Percentiles rank a stretch among this genome's conserved stretches.
Conservation (phyloP, 2,888 invertebrate genomes). For the Volucella zonaria region DNA sequence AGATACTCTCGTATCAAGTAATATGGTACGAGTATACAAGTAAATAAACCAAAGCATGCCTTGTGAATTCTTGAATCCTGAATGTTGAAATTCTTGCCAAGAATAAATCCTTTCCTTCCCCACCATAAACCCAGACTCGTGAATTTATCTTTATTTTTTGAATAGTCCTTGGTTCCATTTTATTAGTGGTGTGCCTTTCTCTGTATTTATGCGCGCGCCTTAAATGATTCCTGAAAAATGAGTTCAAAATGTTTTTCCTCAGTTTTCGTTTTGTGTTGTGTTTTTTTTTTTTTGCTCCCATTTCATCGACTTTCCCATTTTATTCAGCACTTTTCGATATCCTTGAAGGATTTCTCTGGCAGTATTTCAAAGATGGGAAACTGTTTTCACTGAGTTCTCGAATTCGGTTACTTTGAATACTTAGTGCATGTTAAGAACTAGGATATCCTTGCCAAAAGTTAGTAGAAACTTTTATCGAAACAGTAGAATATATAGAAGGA, state of each 20-base stretch:
- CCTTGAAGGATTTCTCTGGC: slow-evolving; percentile 49
- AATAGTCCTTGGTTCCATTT: not conserved
- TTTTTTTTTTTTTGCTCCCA: not conserved
- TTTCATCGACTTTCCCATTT: not conserved
- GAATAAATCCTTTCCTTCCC: no score
- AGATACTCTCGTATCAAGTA: no score
- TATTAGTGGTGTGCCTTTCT: not conserved
- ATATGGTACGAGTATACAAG: no score
- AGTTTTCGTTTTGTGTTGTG: not conserved
- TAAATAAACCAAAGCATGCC: no score
- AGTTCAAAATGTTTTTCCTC: slow-evolving; percentile 32
- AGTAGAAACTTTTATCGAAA: slow-evolving; percentile 11
- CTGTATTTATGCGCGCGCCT: slow-evolving; percentile 7
- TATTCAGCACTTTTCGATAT: slow-evolving; percentile 9
- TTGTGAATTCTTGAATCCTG: no score
- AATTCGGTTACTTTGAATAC: slow-evolving; percentile 59
- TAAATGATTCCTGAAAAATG: slow-evolving; percentile 47
- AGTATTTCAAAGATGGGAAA: slow-evolving; percentile 34
- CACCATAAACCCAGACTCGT: no score
- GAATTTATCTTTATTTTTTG: slow-evolving; percentile 41
- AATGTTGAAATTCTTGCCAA: no score
- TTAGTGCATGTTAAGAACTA: slow-evolving; percentile 1
- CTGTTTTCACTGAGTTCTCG: slow-evolving; percentile 5
- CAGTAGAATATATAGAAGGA: not conserved
- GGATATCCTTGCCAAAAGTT: slow-evolving; percentile 56